A percentile compares a stretch with the other conserved stretches of the same genome.
Evolutionary conservation across 2,888 invertebrate species (phyloP).

Genomic region (Cephus pygmeus): DNA sequence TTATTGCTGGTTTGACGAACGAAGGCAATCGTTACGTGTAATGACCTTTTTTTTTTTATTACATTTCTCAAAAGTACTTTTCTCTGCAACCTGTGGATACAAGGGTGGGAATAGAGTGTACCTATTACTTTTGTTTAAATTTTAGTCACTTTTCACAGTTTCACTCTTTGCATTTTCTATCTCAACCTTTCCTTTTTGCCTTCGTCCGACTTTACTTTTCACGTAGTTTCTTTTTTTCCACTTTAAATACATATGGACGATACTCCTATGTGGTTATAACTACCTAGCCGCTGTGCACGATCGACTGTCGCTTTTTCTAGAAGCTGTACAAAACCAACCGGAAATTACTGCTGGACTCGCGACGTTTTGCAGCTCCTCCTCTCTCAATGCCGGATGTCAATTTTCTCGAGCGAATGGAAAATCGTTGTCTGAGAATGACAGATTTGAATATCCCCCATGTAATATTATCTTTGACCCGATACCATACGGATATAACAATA

Average conservation of each 20-base stretch:
- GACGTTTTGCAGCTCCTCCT: background rate
- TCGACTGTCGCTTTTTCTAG: slow-evolving; percentile 32
- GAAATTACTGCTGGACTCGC: slow-evolving; percentile 50
- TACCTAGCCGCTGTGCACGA: background rate
- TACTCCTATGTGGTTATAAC: background rate
- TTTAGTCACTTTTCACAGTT: background rate
- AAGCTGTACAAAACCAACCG: slow-evolving; percentile 53
- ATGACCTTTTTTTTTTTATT: background rate
- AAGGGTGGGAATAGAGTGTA: background rate
- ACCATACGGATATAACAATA: background rate
- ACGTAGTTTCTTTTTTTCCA: background rate
- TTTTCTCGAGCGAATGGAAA: background rate
- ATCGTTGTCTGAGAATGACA: slow-evolving; percentile 39
- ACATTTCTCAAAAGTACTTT: background rate
- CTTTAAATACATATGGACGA: background rate
- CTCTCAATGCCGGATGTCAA: background rate
- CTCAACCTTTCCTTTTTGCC: background rate
- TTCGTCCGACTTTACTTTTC: background rate
- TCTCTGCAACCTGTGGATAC: background rate
- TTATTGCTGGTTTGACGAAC: background rate
- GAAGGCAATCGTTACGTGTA: background rate
- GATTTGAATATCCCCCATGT: slow-evolving; percentile 42
- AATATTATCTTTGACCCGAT: background rate
- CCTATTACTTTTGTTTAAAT: background rate
- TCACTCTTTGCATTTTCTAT: too few species aligned